Conservation (phyloP, 2,888 invertebrate genomes). For the Lissonota sp. region DNA sequence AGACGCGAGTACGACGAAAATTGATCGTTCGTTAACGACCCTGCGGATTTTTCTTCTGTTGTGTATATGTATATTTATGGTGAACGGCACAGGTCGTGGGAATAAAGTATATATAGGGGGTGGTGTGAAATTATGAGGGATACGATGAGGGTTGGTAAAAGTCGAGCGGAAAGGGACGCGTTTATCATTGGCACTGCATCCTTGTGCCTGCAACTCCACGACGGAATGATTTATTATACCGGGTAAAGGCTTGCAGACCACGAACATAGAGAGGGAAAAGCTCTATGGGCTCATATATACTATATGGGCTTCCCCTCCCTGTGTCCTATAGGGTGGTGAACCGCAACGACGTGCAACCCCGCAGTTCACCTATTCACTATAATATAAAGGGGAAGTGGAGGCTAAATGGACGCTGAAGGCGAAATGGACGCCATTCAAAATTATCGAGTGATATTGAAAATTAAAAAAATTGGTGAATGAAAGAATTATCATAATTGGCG, state of each 20-base stretch:
- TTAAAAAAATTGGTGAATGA: no score
- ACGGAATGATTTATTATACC: constrained; percentile 62
- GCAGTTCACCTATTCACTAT: constrained; percentile 14
- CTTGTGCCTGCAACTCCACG: constrained; percentile 50
- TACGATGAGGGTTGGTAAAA: neutral
- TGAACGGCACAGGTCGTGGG: constrained; percentile 17
- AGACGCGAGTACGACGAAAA: constrained; percentile 40
- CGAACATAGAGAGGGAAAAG: neutral
- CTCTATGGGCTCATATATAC: constrained; percentile 19
- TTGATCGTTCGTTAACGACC: constrained; percentile 60
- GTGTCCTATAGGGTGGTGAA: constrained; percentile 42
- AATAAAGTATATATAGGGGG: constrained; percentile 18
- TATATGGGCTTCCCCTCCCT: constrained; percentile 5
- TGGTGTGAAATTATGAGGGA: neutral
- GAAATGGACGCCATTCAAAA: no score
- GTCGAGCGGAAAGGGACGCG: constrained; percentile 31
- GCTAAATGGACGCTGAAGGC: no score
- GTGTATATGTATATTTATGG: constrained; percentile 45
- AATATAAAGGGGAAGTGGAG: neutral
- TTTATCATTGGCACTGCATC: constrained; percentile 64
- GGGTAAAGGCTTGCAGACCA: constrained; percentile 42
- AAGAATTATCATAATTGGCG: no score
- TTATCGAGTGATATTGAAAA: no score
- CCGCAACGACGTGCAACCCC: constrained; percentile 44
- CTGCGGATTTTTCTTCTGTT: constrained; percentile 11